Conservation (phyloP, 2,113 vertebrate genomes). For the Hemicordylus capensis region DNA sequence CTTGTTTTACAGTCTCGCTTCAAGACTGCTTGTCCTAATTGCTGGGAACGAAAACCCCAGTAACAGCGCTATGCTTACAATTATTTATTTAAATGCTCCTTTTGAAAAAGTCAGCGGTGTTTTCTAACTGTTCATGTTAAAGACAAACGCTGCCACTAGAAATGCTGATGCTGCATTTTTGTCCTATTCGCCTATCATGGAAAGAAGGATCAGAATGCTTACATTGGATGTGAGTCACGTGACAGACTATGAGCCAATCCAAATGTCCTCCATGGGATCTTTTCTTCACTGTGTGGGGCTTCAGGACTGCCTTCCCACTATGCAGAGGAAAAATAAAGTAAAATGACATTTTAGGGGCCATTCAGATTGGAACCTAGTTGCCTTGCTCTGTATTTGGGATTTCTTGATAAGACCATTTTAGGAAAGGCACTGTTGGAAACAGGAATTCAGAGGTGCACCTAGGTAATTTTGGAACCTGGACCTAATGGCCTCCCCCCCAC, state of each 20-base stretch:
- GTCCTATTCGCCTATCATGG: background rate
- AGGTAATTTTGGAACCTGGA: too few species aligned
- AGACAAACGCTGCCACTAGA: background rate
- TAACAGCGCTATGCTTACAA: constrained; percentile 25
- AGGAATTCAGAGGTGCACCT: too few species aligned
- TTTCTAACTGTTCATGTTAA: too few species aligned
- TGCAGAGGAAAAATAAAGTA: background rate
- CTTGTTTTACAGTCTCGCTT: constrained; percentile 72
- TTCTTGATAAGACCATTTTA: background rate
- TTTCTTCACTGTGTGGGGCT: background rate
- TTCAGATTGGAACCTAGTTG: background rate
- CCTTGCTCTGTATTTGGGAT: too few species aligned
- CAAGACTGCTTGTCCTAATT: constrained; percentile 37
- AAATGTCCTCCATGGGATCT: background rate
- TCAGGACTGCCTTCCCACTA: background rate
- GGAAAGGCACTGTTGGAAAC: background rate
- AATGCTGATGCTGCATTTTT: background rate
- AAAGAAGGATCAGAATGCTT: background rate
- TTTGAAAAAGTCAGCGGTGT: background rate
- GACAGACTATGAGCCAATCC: background rate
- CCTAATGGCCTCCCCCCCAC: too few species aligned
- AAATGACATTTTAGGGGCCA: background rate
- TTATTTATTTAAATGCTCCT: constrained; percentile 28
- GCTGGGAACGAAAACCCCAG: constrained; percentile 36
- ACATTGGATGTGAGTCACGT: too few species aligned